phyloP scores from a whole-genome alignment of 1,140 invertebrate genomes.

The Nasonia vitripennis region DNA sequence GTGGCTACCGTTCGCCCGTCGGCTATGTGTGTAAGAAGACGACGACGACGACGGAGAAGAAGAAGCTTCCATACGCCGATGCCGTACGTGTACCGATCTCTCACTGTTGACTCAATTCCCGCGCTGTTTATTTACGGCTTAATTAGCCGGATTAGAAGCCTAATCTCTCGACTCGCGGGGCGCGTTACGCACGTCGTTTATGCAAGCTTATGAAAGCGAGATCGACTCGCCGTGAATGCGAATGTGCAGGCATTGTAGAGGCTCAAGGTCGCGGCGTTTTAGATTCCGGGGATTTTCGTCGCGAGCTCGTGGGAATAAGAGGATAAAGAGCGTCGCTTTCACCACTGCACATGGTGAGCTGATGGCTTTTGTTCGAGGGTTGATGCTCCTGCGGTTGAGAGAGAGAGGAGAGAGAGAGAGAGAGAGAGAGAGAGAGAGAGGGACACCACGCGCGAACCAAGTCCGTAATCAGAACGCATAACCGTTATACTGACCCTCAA shows the following conservation, averaged over 20 bases:
- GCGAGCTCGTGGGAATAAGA: neutral
- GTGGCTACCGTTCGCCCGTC: neutral
- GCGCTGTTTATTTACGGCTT: slow-evolving; percentile 28
- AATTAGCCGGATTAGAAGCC: slow-evolving; percentile 21
- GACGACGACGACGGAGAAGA: neutral
- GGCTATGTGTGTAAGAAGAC: neutral
- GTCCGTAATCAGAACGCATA: too few species aligned
- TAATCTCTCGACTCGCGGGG: neutral
- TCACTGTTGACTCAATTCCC: neutral
- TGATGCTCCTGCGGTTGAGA: too few species aligned
- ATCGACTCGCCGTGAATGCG: slow-evolving; percentile 5
- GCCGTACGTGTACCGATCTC: neutral
- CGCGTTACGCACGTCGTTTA: neutral
- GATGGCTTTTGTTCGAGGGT: neutral
- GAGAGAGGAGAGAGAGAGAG: too few species aligned
- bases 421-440: too few species aligned
- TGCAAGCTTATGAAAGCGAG: neutral
- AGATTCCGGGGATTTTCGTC: neutral
- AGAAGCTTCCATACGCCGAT: neutral
- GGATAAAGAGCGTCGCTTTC: neutral
- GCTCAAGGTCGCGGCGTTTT: neutral
- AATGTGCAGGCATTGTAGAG: neutral
- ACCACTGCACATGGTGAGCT: neutral
- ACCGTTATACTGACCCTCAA: too few species aligned
- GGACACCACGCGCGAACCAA: too few species aligned